Evolutionary conservation across 1,140 invertebrate species (phyloP), one percentile per base, ranked within the genome.

Genomic region (Macrosteles quadrilineatus): DNA sequence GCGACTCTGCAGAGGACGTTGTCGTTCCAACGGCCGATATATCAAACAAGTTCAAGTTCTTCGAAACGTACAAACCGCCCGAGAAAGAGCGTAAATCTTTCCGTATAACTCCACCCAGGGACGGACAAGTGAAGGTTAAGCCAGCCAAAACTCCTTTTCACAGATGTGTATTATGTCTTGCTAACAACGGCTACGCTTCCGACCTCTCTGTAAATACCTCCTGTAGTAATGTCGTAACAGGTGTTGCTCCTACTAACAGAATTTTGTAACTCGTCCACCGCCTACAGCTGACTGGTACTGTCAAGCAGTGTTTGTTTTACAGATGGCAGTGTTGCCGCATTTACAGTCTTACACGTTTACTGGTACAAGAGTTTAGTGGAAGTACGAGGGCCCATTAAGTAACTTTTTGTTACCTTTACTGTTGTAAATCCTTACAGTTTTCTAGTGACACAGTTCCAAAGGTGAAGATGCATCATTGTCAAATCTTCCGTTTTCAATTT

Each of bases 1-100:
- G 85, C 19, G 87, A 91, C 74, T 83, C 86, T 27, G 78, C 88
- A 32, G 91, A 93, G 71, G 91, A 95, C 75, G 85, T 94, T 30
- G 85, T 86, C 74, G 87, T 94, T 63, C 85, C 91, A 81, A 93
- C 91, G 1, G 88, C 89, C 21, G 91, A 94, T 79, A 88, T 96
- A 72, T 87, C 89, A 32, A 87, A 91, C 77, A 88, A 91, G 75
- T 96, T 95, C 83, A 92, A 93, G 80, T 96, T 96, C 83, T 96
- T 96, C 83, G 94, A 96, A 84, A 90, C 88, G 0, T 95, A 93
- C 82, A 87, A 87, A 77, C 87, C 90, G 40, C 86, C 85, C n/a
- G 84, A 90, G 78, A 85, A 86, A 76, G 81, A 87, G 74, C 85
- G 87, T 73, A 91, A 89, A 80, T 82, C 87, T 76, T 95, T 95